Evolutionary conservation across 1,140 invertebrate species (phyloP).

Genomic region (Pachypeltis micranthus): DNA sequence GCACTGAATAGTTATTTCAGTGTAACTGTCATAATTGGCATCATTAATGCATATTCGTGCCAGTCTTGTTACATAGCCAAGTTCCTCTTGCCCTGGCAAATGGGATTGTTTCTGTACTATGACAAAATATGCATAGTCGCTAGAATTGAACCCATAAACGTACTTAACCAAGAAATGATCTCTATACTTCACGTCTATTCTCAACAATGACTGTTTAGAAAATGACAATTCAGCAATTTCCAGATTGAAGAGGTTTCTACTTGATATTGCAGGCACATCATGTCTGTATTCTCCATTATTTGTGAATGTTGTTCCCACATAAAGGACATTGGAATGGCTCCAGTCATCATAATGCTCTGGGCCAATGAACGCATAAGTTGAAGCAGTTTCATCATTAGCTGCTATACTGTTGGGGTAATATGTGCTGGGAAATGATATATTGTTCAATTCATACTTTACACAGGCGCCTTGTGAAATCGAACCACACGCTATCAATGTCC

Average conservation of each 20-base stretch:
- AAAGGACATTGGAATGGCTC: constrained; percentile 67
- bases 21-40: constrained; percentile 87
- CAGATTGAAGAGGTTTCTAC: constrained; percentile 63
- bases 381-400: constrained; percentile 80
- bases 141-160: constrained; percentile 89
- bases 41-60: constrained; percentile 88
- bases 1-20: constrained; percentile 86
- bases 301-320: constrained; percentile 89
- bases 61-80: constrained; percentile 78
- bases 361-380: constrained; percentile 88
- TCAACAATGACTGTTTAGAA: constrained; percentile 72
- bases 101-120: constrained; percentile 88
- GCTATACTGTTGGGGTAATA: constrained; percentile 71
- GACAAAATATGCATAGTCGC: constrained; percentile 88
- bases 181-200: constrained; percentile 85
- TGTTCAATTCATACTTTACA: constrained; percentile 67
- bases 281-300: constrained; percentile 85
- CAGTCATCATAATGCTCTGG: constrained; percentile 69
- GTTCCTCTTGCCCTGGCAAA: constrained; percentile 72
- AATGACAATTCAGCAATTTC: constrained; percentile 73
- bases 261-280: constrained; percentile 84
- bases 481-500: constrained; percentile 75
- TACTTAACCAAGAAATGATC: constrained; percentile 92
- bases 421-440: constrained; percentile 62
- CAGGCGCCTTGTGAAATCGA: constrained; percentile 80